Conservation (phyloP, 2,797 vertebrate genomes). For the Clamator glandarius region DNA sequence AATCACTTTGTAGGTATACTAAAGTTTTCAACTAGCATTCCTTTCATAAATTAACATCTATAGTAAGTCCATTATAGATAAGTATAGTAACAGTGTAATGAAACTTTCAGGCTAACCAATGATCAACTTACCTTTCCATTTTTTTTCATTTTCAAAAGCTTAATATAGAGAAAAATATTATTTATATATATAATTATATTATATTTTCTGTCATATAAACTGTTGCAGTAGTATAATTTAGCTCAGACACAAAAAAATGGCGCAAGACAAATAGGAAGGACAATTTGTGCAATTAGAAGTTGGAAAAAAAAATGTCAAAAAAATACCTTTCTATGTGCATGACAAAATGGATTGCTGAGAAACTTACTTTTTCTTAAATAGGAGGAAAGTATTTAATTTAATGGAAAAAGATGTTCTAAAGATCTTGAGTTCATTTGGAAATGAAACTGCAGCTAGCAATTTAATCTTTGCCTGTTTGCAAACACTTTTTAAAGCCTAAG, state of each 20-base stretch:
- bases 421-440: not conserved
- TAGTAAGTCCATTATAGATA: not conserved
- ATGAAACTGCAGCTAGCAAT: not conserved
- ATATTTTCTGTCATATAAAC: not conserved
- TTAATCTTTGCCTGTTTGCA: not conserved
- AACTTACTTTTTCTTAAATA: constrained; percentile 6
- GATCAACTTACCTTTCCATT: not conserved
- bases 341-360: not conserved
- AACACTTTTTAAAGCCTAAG: not conserved
- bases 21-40: not conserved
- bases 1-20: not conserved
- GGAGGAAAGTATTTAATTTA: constrained; percentile 35
- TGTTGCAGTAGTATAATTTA: not conserved
- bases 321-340: not conserved
- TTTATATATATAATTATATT: not conserved
- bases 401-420: not conserved
- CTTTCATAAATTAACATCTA: not conserved
- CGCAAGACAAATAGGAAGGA: constrained; percentile 19
- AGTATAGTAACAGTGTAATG: not conserved
- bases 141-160: not conserved
- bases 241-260: not conserved
- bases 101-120: not conserved
- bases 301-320: not conserved
- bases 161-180: not conserved
- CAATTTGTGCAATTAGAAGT: constrained; percentile 29